Evolutionary conservation across 2,888 invertebrate species (phyloP), one percentile per base, ranked within the genome.

Genomic region (Coenonympha arcania): DNA sequence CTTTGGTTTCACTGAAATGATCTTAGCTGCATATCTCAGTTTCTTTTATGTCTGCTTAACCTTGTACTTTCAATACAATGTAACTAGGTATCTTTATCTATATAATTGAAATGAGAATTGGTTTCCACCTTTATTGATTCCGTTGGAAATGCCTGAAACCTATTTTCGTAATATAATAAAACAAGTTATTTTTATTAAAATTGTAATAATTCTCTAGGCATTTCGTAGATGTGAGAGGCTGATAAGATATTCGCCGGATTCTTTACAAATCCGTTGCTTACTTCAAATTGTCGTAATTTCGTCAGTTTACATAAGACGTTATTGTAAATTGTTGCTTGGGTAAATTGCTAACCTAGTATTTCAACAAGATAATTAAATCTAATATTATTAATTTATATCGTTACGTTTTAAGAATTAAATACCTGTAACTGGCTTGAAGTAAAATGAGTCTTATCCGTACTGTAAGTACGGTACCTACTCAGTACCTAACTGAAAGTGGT

Each of bases 181-280:
- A 39, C 39, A 11, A 36, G 20, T 36, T n/a, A n/a, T n/a, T n/a
- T 45, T 45, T 30, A 37, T 11, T 41, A 40, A 28, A 30, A 37
- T 4, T 20, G 13, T 33, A 49, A 49, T 39, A n/a, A n/a, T n/a
- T n/a, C n/a, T n/a, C n/a, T n/a, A n/a, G n/a, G n/a, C n/a, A n/a
- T 31, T 39, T 6, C 3, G 43, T 22, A 43, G 50, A 53, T 53
- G 44, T 39, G 50, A 46, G 46, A 47, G 46, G 46, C 19, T 46
- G 50, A 50, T 46, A 53, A 34, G 33, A 9, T 40, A 30, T 48
- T 41, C 34, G 18, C 31, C 36, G 34, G 40, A 50, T n/a, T 20
- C 8, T 26, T 22, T 45, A 40, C 45, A 18, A 42, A 46, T 11
- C 11, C 28, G 18, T 36, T 36, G 24, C 34, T 46, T 4, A 46